phyloP scores from a whole-genome alignment of 2,888 invertebrate genomes.

The Cheilosia vernalis region DNA sequence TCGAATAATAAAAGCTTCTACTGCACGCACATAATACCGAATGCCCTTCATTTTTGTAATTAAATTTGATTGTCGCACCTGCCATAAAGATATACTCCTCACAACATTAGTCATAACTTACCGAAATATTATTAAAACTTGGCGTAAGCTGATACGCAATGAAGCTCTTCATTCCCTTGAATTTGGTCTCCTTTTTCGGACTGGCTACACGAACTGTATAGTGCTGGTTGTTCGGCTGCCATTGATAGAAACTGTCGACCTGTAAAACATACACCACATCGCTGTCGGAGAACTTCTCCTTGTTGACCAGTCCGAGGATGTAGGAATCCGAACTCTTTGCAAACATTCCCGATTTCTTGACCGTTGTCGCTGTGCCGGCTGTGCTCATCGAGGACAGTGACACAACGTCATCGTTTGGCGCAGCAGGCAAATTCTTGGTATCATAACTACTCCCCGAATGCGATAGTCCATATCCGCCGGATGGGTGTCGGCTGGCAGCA shows the following conservation, averaged over 20 bases:
- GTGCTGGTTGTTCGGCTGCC: constrained; percentile 89
- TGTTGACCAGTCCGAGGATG: constrained; percentile 89
- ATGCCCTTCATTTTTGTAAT: constrained; percentile 1
- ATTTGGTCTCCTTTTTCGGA: constrained; percentile 98
- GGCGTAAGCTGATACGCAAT: constrained; percentile 98
- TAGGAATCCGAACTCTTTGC: constrained; percentile 96
- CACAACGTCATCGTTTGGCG: constrained; percentile 84
- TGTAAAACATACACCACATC: constrained; percentile 90
- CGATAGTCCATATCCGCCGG: constrained; percentile 71
- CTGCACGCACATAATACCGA: constrained; percentile 1
- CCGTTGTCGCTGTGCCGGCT: constrained; percentile 78
- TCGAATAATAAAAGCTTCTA: background rate
- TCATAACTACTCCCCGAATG: constrained; percentile 80
- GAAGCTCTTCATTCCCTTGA: constrained; percentile 98
- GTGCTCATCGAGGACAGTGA: constrained; percentile 80
- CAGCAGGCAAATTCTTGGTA: constrained; percentile 81
- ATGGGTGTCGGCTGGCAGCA: constrained; percentile 74
- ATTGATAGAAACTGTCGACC: constrained; percentile 89
- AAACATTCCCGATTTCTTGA: constrained; percentile 93
- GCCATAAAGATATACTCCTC: background rate
- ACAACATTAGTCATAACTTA: constrained; percentile 81
- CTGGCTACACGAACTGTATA: constrained; percentile 95
- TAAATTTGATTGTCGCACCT: background rate
- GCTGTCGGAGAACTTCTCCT: constrained; percentile 87
- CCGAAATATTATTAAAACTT: constrained; percentile 96